Base-by-base conservation (phyloP, 2,797 vertebrate genomes). In the Brachyrhaphis roseni region DNA sequence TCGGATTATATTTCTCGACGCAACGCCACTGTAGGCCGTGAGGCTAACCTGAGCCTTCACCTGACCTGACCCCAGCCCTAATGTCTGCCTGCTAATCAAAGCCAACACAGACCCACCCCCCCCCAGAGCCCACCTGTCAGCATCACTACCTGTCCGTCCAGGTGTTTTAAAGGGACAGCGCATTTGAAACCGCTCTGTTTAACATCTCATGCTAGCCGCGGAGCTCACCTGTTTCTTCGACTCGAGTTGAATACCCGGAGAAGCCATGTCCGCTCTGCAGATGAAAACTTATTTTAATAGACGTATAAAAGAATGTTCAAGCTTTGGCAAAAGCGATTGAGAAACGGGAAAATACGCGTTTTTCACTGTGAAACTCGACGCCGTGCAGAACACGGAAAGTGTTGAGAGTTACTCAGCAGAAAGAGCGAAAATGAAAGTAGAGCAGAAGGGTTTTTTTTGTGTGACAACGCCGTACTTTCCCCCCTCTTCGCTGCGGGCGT, bases 381-480 rank as follows among this genome's bases (percentile, higher is more conserved):
- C 79, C 12, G 70, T 0, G 59, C 53, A 43, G 70, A 72, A 83
- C 81, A 74, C 77, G 39, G 31, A 31, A 79, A 64, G 51, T 51
- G 72, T 75, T 31, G 84, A 28, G 90, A 78, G 90, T 95, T 92
- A 92, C 76, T 94, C 92, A 94, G 93, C 93, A 93, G 1, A 74
- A 89, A 93, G 89, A 94, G 36, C 84, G 95, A 96, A 96, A 96
- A 94, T 89, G 95, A 96, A 96, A 96, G 94, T 92, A 78, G 10
- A 11, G 41, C 1, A 43, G 78, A 72, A 45, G 4, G 31, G 28
- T 12, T 18, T 31, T 51, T 26, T 46, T 13, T 4, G n/a, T 4
- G 36, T 75, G 64, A 86, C 72, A 39, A 46, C 90, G 89, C 85
- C 89, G 91, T 83, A 86, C 83, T 94, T 92, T 90, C 85, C 86